Conservation (phyloP, 2,113 vertebrate species). For the Aramus guarauna region DNA sequence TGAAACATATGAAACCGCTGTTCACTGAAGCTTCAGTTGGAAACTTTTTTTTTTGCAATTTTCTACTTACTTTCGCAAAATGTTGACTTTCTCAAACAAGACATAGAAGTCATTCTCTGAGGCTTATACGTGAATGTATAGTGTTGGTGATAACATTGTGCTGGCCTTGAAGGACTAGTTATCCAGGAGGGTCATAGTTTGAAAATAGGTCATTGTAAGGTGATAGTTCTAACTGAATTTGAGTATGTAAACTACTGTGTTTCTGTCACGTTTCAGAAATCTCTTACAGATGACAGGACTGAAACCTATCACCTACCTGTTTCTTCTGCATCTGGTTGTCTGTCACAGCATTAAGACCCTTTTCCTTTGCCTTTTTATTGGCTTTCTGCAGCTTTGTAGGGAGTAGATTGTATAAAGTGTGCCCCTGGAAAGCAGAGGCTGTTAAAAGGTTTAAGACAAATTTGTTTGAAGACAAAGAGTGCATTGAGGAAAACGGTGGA, state of each 20-base stretch:
- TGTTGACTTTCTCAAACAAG: background rate
- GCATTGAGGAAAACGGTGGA: conserved; percentile 36
- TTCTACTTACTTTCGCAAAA: background rate
- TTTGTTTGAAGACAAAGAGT: conserved; percentile 55
- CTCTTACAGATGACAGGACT: background rate
- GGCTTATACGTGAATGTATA: background rate
- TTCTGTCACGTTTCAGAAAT: background rate
- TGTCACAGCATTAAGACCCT: background rate
- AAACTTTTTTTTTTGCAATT: background rate
- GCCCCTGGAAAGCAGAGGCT: conserved; percentile 58
- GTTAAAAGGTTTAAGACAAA: conserved; percentile 59
- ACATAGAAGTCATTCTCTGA: background rate
- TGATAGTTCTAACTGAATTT: background rate
- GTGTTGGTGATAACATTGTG: background rate
- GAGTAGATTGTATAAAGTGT: conserved; percentile 24
- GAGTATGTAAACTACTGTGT: background rate
- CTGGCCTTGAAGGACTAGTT: background rate
- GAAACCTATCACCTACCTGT: background rate
- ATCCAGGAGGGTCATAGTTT: background rate
- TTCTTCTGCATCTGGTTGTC: background rate
- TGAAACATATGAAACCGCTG: background rate
- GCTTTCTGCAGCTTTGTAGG: conserved; percentile 30
- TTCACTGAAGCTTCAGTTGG: background rate
- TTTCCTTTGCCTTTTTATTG: background rate
- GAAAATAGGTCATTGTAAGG: background rate